Evolutionary conservation across 1,140 invertebrate genomes (phyloP).

Genomic region (Hyles euphorbiae): DNA sequence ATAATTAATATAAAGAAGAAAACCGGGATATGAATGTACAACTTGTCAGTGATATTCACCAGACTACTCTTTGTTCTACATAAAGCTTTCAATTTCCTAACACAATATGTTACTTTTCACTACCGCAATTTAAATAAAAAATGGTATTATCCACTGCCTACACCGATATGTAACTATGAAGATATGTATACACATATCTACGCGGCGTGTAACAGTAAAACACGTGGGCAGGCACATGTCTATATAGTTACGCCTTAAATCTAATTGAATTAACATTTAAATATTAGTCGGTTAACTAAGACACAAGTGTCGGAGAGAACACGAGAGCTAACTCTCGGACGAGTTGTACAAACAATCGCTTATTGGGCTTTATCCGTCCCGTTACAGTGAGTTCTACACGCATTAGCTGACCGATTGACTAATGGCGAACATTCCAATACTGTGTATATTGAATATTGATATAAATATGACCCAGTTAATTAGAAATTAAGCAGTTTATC

Average conservation of each 20-base stretch:
- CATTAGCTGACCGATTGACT: conserved; percentile 28
- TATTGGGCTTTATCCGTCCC: conserved; percentile 50
- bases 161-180: too few relatives aligned
- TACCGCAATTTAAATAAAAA: background rate
- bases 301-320: conserved; percentile 38
- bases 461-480: too few relatives aligned
- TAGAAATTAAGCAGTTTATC: too few relatives aligned
- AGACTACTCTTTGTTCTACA: background rate
- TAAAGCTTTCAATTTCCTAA: background rate
- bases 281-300: conserved; percentile 32
- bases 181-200: background rate
- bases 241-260: conserved; percentile 12
- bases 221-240: conserved; percentile 5
- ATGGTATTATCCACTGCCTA: background rate
- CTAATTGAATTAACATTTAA: conserved; percentile 31
- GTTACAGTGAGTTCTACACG: conserved; percentile 51
- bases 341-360: conserved; percentile 51
- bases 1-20: too few relatives aligned
- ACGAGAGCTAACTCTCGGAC: conserved; percentile 27
- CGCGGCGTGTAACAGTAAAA: background rate
- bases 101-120: background rate
- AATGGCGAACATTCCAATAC: background rate
- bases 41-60: background rate
- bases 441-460: too few relatives aligned
- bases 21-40: too few relatives aligned